Conservation (phyloP, 1,140 invertebrate species). For the Drosophila tristis region DNA sequence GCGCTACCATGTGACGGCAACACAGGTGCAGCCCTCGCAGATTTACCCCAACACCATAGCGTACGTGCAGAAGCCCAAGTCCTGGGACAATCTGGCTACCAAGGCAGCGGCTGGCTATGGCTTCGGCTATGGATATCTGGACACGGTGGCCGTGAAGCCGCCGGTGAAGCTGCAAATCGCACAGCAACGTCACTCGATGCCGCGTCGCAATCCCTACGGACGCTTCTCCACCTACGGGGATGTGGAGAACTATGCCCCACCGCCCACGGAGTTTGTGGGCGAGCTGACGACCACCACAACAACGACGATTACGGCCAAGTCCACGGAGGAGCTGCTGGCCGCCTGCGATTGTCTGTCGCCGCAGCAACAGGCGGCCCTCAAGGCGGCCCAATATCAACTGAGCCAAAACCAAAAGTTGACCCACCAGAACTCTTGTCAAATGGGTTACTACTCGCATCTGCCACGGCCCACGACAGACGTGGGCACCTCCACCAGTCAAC, state of each 20-base stretch:
- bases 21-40: slow-evolving; percentile 85
- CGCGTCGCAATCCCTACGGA: slow-evolving; percentile 85
- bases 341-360: slow-evolving; percentile 75
- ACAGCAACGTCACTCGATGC: slow-evolving; percentile 85
- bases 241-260: slow-evolving; percentile 82
- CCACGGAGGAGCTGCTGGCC: slow-evolving; percentile 90
- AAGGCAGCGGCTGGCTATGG: slow-evolving; percentile 90
- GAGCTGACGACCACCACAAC: slow-evolving; percentile 85
- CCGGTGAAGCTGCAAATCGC: slow-evolving; percentile 85
- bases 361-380: slow-evolving; percentile 71
- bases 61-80: slow-evolving; percentile 90
- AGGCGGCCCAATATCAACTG: slow-evolving; percentile 76
- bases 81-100: slow-evolving; percentile 93
- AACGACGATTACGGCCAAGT: slow-evolving; percentile 87
- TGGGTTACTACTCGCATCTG: slow-evolving; percentile 82
- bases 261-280: slow-evolving; percentile 84
- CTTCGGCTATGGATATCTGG: slow-evolving; percentile 92
- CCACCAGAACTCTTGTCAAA: slow-evolving; percentile 81
- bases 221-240: slow-evolving; percentile 84
- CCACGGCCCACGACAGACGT: slow-evolving; percentile 74
- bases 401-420: slow-evolving; percentile 72
- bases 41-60: slow-evolving; percentile 84
- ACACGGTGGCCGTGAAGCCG: slow-evolving; percentile 87
- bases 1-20: slow-evolving; percentile 84
- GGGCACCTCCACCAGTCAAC: slow-evolving; percentile 66